phyloP scores from a whole-genome alignment of 1,140 invertebrate species.

The Wiebesia pumilae region DNA sequence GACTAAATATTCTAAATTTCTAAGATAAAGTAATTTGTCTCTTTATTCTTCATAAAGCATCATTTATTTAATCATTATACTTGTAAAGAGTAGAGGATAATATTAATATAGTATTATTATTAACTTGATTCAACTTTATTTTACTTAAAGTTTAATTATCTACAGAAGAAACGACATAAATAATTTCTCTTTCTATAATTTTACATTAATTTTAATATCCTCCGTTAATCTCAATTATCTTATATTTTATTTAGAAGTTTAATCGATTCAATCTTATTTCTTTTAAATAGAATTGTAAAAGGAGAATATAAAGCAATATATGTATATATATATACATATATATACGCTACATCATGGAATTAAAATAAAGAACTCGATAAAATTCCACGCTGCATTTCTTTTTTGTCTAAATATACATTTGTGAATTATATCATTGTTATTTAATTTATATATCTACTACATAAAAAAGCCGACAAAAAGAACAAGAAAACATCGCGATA shows the following conservation, averaged over 20 bases:
- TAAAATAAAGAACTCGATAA: conserved; percentile 11
- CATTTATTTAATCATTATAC: not conserved
- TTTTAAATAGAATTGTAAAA: not conserved
- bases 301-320: not conserved
- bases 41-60: not conserved
- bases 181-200: not conserved
- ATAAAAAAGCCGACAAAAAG: not conserved
- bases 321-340: not conserved
- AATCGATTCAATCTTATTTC: conserved; percentile 39
- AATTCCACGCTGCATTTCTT: not conserved
- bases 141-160: not conserved
- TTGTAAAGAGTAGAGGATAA: no score
- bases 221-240: not conserved
- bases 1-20: not conserved
- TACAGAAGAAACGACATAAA: not conserved
- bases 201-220: not conserved
- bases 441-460: conserved; percentile 25
- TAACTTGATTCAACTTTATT: not conserved
- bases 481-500: conserved; percentile 27
- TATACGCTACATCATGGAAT: not conserved
- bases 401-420: conserved; percentile 26
- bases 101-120: no score
- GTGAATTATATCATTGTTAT: conserved; percentile 13
- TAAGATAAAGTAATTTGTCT: not conserved
- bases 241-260: conserved; percentile 1